Evolutionary conservation across 2,797 vertebrate genomes (phyloP).

Genomic region (Knipowitschia caucasica): DNA sequence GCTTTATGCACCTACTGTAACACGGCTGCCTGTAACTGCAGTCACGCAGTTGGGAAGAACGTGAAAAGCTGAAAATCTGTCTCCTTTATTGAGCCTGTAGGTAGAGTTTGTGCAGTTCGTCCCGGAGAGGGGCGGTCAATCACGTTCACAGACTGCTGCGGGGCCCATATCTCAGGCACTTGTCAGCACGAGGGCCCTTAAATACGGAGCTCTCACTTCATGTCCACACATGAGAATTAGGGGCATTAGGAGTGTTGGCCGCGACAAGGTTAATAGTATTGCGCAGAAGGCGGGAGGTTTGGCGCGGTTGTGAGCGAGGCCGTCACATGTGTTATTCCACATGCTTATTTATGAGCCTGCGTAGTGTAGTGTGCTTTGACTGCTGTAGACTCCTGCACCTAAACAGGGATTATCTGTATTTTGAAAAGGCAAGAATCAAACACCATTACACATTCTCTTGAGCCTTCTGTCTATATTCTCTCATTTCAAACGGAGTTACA

Average conservation of each 20-base stretch:
- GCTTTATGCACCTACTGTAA: no score
- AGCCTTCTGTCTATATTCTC: no score
- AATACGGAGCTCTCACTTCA: conserved; percentile 61
- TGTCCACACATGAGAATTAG: conserved; percentile 54
- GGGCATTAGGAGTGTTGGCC: conserved; percentile 43
- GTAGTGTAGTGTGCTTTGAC: background rate
- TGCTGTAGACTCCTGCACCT: background rate
- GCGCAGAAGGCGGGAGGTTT: background rate
- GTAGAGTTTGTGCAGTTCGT: no score
- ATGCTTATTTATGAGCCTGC: background rate
- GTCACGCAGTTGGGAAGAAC: no score
- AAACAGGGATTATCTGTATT: background rate
- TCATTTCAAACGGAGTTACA: no score
- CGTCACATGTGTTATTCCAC: background rate
- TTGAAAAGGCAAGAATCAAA: no score
- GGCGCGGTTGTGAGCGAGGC: background rate
- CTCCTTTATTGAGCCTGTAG: no score
- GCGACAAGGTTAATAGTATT: conserved; percentile 50
- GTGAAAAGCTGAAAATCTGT: no score
- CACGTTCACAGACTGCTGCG: conserved; percentile 64
- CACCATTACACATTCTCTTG: no score
- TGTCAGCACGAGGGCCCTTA: conserved; percentile 69
- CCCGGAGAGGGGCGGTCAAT: conserved; percentile 74
- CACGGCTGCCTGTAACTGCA: no score
- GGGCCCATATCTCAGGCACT: conserved; percentile 63